A percentile compares a stretch with the other conserved stretches of the same genome.
phyloP scores from a whole-genome alignment of 2,113 vertebrate species.

The Python bivittatus region DNA sequence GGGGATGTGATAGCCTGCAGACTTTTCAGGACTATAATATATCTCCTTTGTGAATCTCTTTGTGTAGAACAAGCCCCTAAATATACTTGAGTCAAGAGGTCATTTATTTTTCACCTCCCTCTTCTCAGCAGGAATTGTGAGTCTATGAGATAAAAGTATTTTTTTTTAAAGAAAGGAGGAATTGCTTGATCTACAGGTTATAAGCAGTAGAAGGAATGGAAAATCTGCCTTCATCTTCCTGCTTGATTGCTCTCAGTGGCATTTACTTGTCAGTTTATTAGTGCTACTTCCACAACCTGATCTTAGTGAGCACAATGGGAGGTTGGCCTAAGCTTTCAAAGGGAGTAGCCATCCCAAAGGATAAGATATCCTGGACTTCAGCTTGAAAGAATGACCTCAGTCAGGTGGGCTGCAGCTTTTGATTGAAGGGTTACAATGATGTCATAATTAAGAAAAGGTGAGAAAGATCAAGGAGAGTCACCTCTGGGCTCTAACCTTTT shows the following conservation, averaged over 20 bases:
- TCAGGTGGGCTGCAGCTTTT: not conserved
- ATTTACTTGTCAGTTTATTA: slow-evolving; percentile 29
- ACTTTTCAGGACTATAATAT: slow-evolving; percentile 29
- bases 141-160: slow-evolving; percentile 29
- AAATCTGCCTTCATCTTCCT: slow-evolving; percentile 20
- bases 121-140: slow-evolving; percentile 23
- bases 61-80: slow-evolving; percentile 28
- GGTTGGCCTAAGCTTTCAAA: slow-evolving; percentile 17
- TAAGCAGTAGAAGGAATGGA: slow-evolving; percentile 5
- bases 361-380: not conserved
- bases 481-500: not conserved
- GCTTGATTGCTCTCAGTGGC: slow-evolving; percentile 22
- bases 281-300: slow-evolving; percentile 13
- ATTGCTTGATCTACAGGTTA: slow-evolving; percentile 22
- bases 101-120: slow-evolving; percentile 25
- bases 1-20: slow-evolving; percentile 21
- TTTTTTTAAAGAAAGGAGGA: not conserved
- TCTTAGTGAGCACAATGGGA: slow-evolving; percentile 22
- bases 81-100: slow-evolving; percentile 27
- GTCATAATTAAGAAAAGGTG: not conserved
- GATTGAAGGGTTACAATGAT: not conserved
- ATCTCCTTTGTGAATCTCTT: slow-evolving; percentile 18
- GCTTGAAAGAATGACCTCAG: not conserved
- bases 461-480: not conserved
- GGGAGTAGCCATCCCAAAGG: not conserved